These are phyloP conservation scores for Dunckerocampus dactyliophorus DNA, from an alignment of 2,113 vertebrate genomes.

Conservation along the genomic window DNA sequence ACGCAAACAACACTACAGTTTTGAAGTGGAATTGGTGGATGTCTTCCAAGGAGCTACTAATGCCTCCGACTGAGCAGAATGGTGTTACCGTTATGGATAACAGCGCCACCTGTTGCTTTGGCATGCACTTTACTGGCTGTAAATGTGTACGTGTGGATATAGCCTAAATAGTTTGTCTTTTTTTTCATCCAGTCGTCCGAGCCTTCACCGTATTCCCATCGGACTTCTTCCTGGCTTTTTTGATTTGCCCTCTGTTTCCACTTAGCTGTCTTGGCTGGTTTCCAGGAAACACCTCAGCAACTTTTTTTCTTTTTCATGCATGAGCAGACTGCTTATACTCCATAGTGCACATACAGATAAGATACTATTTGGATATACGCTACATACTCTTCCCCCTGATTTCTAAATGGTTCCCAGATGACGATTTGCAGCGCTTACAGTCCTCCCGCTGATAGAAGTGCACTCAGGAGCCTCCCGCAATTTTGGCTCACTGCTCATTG, in stretches of 20 bases:
- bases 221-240: slow-evolving; percentile 51
- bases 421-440: slow-evolving; percentile 14
- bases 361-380: slow-evolving; percentile 5
- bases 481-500: slow-evolving; percentile 44
- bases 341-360: slow-evolving; percentile 6
- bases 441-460: slow-evolving; percentile 1
- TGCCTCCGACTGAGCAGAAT: neutral
- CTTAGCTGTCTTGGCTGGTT: slow-evolving; percentile 59
- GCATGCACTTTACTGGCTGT: neutral
- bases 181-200: slow-evolving; percentile 1
- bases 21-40: neutral
- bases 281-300: slow-evolving; percentile 63
- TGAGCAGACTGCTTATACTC: slow-evolving; percentile 22
- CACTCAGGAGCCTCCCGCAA: slow-evolving; percentile 28
- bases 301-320: slow-evolving; percentile 7
- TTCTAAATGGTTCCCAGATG: slow-evolving; percentile 28
- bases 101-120: slow-evolving; percentile 4
- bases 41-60: neutral
- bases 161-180: slow-evolving; percentile 34
- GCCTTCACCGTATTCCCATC: slow-evolving; percentile 32
- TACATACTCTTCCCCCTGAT: neutral
- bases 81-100: neutral
- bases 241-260: slow-evolving; percentile 70
- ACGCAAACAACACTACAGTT: no score
- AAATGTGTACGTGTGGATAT: neutral